A percentile compares a stretch with the other conserved stretches of the same genome.
Evolutionary conservation across 2,113 vertebrate genomes (phyloP).

Genomic region (Cephalopterus ornatus): DNA sequence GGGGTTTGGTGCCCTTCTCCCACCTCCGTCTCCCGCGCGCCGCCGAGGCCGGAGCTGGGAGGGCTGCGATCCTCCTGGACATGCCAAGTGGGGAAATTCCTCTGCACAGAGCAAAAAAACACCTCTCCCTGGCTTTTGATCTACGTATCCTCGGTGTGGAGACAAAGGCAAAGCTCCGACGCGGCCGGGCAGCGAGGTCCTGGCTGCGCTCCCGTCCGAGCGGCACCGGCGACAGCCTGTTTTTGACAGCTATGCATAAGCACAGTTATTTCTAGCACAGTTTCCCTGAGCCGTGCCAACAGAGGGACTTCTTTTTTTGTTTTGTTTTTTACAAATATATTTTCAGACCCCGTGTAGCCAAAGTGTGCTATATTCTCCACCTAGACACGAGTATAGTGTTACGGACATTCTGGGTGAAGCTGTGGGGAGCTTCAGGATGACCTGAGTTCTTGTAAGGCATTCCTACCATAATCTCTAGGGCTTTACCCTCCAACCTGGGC

Average conservation of each 20-base stretch:
- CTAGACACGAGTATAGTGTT: neutral
- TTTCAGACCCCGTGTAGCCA: neutral
- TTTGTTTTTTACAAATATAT: neutral
- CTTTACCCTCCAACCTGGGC: neutral
- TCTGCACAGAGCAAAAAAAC: neutral
- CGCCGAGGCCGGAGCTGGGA: neutral
- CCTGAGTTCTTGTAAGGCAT: neutral
- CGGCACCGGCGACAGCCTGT: neutral
- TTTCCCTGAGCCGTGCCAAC: constrained; percentile 45
- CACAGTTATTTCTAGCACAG: constrained; percentile 58
- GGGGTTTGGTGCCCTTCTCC: neutral
- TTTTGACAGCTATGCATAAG: constrained; percentile 48
- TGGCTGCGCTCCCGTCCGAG: constrained; percentile 19
- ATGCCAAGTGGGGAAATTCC: neutral
- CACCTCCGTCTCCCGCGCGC: accelerated
- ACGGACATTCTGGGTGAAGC: neutral
- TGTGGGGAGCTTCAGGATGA: neutral
- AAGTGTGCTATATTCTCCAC: neutral
- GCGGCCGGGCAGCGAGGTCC: neutral
- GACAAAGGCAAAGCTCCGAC: neutral
- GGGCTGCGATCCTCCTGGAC: neutral
- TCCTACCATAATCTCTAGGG: neutral
- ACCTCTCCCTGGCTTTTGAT: neutral
- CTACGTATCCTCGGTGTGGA: accelerated
- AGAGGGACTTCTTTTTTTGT: neutral